Evolutionary conservation across 2,797 vertebrate species (phyloP).

Genomic region (Bucorvus abyssinicus): DNA sequence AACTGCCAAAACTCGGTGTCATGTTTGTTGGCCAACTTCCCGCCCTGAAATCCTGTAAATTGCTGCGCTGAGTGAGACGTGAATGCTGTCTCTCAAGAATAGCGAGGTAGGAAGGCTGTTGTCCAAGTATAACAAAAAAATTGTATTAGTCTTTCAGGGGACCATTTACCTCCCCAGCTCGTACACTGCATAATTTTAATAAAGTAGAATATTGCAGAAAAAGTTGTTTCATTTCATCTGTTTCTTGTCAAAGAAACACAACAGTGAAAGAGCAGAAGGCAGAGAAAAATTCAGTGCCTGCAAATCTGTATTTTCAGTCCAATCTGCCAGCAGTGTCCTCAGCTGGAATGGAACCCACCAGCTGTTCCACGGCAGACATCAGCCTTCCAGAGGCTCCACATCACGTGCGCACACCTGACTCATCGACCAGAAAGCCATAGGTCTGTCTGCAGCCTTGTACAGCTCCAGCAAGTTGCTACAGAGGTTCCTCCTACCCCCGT

Average conservation of each 20-base stretch:
- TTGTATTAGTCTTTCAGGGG: constrained; percentile 48
- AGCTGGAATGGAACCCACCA: not conserved
- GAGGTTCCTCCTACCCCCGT: not conserved
- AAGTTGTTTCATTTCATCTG: constrained; percentile 53
- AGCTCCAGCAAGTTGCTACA: not conserved
- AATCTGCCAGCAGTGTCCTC: not conserved
- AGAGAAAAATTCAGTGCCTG: not conserved
- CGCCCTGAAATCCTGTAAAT: constrained; percentile 20
- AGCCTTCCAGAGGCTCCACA: not conserved
- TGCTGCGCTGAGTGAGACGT: constrained; percentile 22
- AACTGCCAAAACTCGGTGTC: not conserved
- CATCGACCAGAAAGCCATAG: not conserved
- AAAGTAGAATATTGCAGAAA: constrained; percentile 45
- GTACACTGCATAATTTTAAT: not conserved
- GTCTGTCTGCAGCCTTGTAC: not conserved
- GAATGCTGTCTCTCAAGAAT: constrained; percentile 29
- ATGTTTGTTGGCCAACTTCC: constrained; percentile 10
- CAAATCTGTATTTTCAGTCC: not conserved
- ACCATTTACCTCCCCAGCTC: constrained; percentile 48
- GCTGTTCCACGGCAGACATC: not conserved
- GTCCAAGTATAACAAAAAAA: constrained; percentile 54
- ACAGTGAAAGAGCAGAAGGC: not conserved
- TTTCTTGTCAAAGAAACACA: not conserved
- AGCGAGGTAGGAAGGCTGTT: constrained; percentile 14
- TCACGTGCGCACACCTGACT: not conserved